Evolutionary conservation across 2,888 invertebrate species (phyloP).

Genomic region (Oligia latruncula): DNA sequence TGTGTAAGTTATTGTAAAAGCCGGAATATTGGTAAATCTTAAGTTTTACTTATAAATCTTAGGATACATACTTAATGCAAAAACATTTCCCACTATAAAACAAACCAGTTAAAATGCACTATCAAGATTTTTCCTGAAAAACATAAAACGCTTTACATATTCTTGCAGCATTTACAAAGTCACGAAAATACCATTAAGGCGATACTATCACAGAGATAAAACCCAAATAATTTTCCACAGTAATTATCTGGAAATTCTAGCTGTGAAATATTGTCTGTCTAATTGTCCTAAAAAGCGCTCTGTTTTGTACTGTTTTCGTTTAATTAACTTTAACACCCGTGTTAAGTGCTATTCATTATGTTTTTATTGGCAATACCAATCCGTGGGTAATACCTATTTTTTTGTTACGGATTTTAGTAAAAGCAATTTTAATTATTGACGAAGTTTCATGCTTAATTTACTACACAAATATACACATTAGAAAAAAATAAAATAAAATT

Average conservation of each 20-base stretch:
- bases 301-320: slow-evolving; percentile 25
- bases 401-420: not conserved
- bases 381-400: not conserved
- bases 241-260: slow-evolving; percentile 34
- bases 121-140: not conserved
- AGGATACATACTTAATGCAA: not conserved
- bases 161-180: slow-evolving; percentile 13
- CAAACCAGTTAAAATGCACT: not conserved
- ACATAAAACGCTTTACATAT: not conserved
- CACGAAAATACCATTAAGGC: slow-evolving; percentile 20
- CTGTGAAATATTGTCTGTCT: slow-evolving; percentile 28
- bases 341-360: slow-evolving; percentile 17
- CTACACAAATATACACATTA: too few species aligned
- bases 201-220: not conserved
- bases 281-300: slow-evolving; percentile 35
- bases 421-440: not conserved
- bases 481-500: too few species aligned
- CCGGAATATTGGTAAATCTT: not conserved
- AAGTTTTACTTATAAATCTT: not conserved
- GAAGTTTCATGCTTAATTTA: too few species aligned
- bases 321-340: slow-evolving; percentile 25
- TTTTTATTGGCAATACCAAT: slow-evolving; percentile 1
- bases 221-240: slow-evolving; percentile 12
- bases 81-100: not conserved
- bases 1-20: not conserved